Percentiles rank a stretch among this genome's conserved stretches.
phyloP scores from a whole-genome alignment of 2,888 invertebrate genomes.

The Molanna angustata region DNA sequence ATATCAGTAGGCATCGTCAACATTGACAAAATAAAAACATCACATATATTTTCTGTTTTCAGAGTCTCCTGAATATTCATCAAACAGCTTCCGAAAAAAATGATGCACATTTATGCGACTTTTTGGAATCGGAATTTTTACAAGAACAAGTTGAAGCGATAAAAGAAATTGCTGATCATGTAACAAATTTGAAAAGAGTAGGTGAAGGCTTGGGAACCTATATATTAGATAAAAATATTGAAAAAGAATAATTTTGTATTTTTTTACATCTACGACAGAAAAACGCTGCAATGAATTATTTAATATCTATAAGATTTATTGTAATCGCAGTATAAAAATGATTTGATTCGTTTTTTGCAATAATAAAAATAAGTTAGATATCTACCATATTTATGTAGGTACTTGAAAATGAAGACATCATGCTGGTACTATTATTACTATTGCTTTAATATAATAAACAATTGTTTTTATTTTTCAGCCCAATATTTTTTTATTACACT shows the following conservation, averaged over 20 bases:
- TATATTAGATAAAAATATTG: slow-evolving; percentile 56
- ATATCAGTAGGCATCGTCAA: too few relatives aligned
- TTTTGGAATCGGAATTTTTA: slow-evolving; percentile 67
- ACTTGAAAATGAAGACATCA: too few relatives aligned
- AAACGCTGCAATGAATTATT: too few relatives aligned
- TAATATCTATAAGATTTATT: neutral
- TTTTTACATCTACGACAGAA: too few relatives aligned
- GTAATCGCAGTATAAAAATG: neutral
- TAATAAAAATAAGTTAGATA: too few relatives aligned
- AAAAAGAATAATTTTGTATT: slow-evolving; percentile 34
- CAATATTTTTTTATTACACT: too few relatives aligned
- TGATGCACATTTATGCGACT: slow-evolving; percentile 72
- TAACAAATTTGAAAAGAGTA: slow-evolving; percentile 68
- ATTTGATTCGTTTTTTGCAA: too few relatives aligned
- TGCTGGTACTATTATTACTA: too few relatives aligned
- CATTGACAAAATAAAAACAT: too few relatives aligned
- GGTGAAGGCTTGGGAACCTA: slow-evolving; percentile 62
- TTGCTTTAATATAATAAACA: too few relatives aligned
- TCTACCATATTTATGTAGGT: neutral
- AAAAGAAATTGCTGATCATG: slow-evolving; percentile 66
- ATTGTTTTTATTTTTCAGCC: too few relatives aligned
- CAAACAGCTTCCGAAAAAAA: slow-evolving; percentile 59
- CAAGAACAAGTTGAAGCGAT: slow-evolving; percentile 70
- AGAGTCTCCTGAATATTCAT: slow-evolving; percentile 68
- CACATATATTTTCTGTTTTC: slow-evolving; percentile 36